These are phyloP conservation scores for Criorhina ranunculi DNA, from an alignment of 2,888 invertebrate species.

Conservation along the genomic window DNA sequence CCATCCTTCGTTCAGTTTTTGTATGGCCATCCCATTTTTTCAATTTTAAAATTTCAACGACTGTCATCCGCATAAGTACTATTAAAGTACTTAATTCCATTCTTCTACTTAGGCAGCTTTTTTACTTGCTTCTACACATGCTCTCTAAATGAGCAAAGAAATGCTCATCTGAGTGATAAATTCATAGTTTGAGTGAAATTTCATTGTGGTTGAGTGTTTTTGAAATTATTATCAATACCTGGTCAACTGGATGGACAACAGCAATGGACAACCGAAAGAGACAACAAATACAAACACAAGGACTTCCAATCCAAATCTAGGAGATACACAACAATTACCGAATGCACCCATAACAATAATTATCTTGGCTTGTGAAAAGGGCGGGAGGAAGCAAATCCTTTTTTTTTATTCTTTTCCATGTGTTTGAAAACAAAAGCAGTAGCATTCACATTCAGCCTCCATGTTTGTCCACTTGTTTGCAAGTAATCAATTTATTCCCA, in stretches of 20 bases:
- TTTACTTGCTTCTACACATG: background rate
- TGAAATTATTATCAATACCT: constrained; percentile 22
- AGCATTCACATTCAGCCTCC: constrained; percentile 73
- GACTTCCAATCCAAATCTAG: constrained; percentile 47
- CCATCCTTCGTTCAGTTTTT: too few relatives aligned
- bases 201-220: background rate
- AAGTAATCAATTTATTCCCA: constrained; percentile 73
- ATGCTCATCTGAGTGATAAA: constrained; percentile 5
- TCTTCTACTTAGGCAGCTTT: background rate
- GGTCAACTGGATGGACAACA: constrained; percentile 27
- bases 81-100: background rate
- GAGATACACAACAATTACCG: constrained; percentile 62
- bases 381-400: constrained; percentile 59
- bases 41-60: too few relatives aligned
- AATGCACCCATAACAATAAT: constrained; percentile 70
- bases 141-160: background rate
- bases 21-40: too few relatives aligned
- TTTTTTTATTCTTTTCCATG: too few relatives aligned
- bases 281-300: constrained; percentile 30
- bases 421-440: constrained; percentile 27
- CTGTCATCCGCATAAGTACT: too few relatives aligned
- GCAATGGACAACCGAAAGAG: constrained; percentile 41
- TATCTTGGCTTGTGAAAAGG: constrained; percentile 55
- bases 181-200: constrained; percentile 6
- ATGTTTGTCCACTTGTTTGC: constrained; percentile 70